A percentile compares a stretch with the other conserved stretches of the same genome.
phyloP scores from a whole-genome alignment of 2,888 invertebrate species.

The Napeogenes sylphis region DNA sequence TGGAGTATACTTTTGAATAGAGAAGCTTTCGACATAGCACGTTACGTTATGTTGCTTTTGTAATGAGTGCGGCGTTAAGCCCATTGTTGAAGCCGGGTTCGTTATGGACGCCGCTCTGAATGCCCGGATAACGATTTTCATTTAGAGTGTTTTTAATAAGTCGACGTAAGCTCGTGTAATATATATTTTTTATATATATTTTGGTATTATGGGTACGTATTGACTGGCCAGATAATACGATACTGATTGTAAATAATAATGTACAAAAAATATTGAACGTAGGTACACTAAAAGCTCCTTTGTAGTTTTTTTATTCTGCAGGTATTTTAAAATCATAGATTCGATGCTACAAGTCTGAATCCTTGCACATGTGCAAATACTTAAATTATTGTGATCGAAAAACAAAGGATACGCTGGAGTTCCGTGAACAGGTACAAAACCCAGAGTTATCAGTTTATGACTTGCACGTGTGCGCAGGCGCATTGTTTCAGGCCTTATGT shows the following conservation, averaged over 20 bases:
- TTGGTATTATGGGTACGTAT: constrained; percentile 8
- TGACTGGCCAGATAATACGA: not conserved
- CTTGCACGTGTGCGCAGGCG: constrained; percentile 59
- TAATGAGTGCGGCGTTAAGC: constrained; percentile 77
- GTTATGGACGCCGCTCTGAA: constrained; percentile 75
- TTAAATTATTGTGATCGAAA: constrained; percentile 41
- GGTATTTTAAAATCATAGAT: too few relatives aligned
- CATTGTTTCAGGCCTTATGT: constrained; percentile 39
- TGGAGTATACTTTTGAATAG: constrained; percentile 76
- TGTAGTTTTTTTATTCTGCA: too few relatives aligned
- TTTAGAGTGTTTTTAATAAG: constrained; percentile 76
- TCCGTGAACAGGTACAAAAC: constrained; percentile 55
- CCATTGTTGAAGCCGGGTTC: constrained; percentile 75
- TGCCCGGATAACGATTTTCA: constrained; percentile 74
- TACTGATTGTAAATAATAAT: not conserved
- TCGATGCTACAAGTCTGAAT: constrained; percentile 29
- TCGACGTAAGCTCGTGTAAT: constrained; percentile 66
- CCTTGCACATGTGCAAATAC: constrained; percentile 58
- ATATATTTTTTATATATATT: constrained; percentile 12
- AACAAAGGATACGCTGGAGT: constrained; percentile 45
- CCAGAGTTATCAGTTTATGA: constrained; percentile 49
- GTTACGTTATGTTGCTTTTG: constrained; percentile 77
- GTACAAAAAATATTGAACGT: not conserved
- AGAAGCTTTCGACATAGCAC: constrained; percentile 74
- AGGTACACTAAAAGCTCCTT: too few relatives aligned